Conservation (phyloP, 2,888 invertebrate species). For the Clanis bilineata region DNA sequence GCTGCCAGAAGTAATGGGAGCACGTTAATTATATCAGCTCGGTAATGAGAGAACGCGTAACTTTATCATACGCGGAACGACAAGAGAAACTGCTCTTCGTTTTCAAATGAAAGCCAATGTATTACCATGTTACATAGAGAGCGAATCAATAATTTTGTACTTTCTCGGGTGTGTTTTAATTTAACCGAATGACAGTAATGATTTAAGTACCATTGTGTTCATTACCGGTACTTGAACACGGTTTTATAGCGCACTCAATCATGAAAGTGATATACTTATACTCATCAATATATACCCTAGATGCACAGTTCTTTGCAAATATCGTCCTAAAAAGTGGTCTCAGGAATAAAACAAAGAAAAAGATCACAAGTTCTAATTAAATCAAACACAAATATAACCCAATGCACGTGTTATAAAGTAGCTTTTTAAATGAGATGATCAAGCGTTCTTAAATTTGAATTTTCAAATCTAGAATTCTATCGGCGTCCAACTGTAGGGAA, state of each 20-base stretch:
- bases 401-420: too few relatives aligned
- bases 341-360: too few relatives aligned
- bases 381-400: too few relatives aligned
- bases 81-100: conserved; percentile 66
- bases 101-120: conserved; percentile 71
- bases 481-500: too few relatives aligned
- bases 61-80: conserved; percentile 67
- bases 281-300: too few relatives aligned
- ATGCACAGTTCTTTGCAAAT: too few relatives aligned
- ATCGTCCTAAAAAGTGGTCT: too few relatives aligned
- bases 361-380: too few relatives aligned
- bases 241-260: not conserved
- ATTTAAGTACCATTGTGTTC: not conserved
- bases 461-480: too few relatives aligned
- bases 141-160: not conserved
- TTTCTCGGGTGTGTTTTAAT: conserved; percentile 1
- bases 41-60: conserved; percentile 67
- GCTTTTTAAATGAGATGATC: too few relatives aligned
- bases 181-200: conserved; percentile 11
- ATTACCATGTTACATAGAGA: conserved; percentile 32
- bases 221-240: not conserved
- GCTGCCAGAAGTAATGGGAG: conserved; percentile 48
- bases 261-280: not conserved
- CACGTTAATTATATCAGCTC: conserved; percentile 57
- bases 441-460: too few relatives aligned